These are phyloP conservation scores for Nerophis lumbriciformis DNA, from an alignment of 2,113 vertebrate species.

Conservation along the genomic window DNA sequence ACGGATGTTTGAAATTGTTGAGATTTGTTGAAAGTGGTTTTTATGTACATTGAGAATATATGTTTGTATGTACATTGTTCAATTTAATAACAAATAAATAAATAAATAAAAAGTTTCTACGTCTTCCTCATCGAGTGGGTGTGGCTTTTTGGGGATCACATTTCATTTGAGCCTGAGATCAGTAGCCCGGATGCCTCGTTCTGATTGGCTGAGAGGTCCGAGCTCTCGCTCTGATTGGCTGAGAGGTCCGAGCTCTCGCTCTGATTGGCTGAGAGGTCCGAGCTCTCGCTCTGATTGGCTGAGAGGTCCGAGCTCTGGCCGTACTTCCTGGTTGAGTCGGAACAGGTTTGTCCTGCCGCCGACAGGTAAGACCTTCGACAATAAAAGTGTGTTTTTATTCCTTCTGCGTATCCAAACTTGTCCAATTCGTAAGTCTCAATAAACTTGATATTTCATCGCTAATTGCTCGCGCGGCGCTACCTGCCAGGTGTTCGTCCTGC, in stretches of 20 bases:
- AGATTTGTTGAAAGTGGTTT: too few relatives aligned
- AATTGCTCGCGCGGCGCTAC: background rate
- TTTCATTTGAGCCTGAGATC: background rate
- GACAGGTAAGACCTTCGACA: background rate
- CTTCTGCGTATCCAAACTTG: background rate
- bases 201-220: slow-evolving; percentile 12
- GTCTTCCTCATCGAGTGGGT: background rate
- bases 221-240: background rate
- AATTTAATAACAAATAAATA: background rate
- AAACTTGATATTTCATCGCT: background rate
- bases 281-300: background rate
- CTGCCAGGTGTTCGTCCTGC: slow-evolving; percentile 6
- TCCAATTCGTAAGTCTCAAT: background rate
- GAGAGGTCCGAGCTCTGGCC: slow-evolving; percentile 13
- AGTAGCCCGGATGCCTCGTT: too few relatives aligned
- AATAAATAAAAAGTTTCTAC: background rate
- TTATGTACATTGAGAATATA: too few relatives aligned
- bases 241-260: background rate
- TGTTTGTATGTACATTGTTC: too few relatives aligned
- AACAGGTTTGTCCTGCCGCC: slow-evolving; percentile 46
- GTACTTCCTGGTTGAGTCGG: slow-evolving; percentile 52
- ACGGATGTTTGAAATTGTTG: too few relatives aligned
- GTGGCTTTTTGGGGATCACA: background rate
- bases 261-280: slow-evolving; percentile 12
- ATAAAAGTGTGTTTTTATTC: slow-evolving; percentile 24